Evolutionary conservation across 2,797 vertebrate genomes (phyloP), one percentile per base, ranked within the genome.

Genomic region (Epinephelus malabaricus): DNA sequence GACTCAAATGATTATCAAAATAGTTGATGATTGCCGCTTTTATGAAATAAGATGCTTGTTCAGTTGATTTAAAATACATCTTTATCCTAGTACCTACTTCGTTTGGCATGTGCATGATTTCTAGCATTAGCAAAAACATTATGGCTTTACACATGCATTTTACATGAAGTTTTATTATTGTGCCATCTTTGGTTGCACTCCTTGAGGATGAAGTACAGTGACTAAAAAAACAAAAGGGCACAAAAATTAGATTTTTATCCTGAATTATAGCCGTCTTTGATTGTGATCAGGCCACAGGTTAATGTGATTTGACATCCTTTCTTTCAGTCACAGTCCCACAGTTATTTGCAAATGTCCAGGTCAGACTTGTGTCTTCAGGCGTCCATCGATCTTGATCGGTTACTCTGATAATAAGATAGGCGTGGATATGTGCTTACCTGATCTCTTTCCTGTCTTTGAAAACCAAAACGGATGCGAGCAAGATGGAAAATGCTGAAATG

Each of bases 401-500:
- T 30, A 17, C 27, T 43, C 17, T 63, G 69, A 43, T 61, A 12
- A 65, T 71, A 23, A 59, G 1, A 9, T 40, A 5, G 12, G 9
- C 12, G 47, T 23, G 13, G 17, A 30, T 58, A 38, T 63, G 45
- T 30, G 13, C 14, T 27, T 21, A 43, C 27, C 53, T 12, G 10
- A 72, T 53, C 25, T n/a, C 4, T 12, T 15, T 27, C 17, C 46
- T 12, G 14, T 8, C 55, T 21, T 38, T 19, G 27, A 7, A 54
- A 55, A 73, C 12, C 34, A 50, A 68, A 62, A 43, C 12, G 53
- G 10, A 60, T 9, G 21, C 0, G 17, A 23, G 60, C 9, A 50
- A 18, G 51, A 46, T 70, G 11, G 30, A 58, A 40, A 50, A 12
- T 53, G 6, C 62, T 64, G 51, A 62, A 54, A 73, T 60, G 14